phyloP scores from a whole-genome alignment of 1,140 invertebrate genomes.

The Sminthurides bifidus region DNA sequence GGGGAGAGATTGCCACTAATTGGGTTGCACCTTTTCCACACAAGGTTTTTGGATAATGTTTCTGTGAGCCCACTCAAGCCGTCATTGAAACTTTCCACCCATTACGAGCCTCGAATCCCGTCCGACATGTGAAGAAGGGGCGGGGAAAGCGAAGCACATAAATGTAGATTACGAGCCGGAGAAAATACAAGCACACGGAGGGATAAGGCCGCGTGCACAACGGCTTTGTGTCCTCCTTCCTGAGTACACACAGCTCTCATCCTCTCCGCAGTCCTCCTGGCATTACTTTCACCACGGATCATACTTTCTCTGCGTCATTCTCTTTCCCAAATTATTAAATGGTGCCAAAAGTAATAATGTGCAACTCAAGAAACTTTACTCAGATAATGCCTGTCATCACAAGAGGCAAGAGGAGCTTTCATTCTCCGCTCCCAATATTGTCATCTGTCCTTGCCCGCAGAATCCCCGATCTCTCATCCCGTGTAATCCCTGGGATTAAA shows the following conservation, averaged over 20 bases:
- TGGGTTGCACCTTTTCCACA: slow-evolving; percentile 3
- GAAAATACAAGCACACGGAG: not conserved
- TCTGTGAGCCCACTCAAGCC: too few species aligned
- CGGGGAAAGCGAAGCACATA: not conserved
- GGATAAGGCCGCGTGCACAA: not conserved
- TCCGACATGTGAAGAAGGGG: too few species aligned
- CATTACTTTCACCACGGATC: too few species aligned
- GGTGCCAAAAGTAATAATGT: slow-evolving; percentile 17
- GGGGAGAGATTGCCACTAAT: slow-evolving; percentile 4
- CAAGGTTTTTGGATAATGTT: too few species aligned
- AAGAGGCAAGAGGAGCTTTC: too few species aligned
- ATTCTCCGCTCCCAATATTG: too few species aligned
- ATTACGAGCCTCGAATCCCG: too few species aligned
- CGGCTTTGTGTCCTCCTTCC: not conserved
- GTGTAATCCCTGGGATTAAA: slow-evolving; percentile 27
- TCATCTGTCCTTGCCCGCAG: too few species aligned
- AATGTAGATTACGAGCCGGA: not conserved
- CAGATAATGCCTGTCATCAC: too few species aligned
- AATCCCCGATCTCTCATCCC: not conserved
- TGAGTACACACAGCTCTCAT: not conserved
- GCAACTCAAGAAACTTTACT: too few species aligned
- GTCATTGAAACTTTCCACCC: too few species aligned
- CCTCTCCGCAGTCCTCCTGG: too few species aligned
- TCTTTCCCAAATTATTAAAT: slow-evolving; percentile 9
- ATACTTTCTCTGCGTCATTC: not conserved